These are phyloP conservation scores for Gopherus evgoodei DNA, from an alignment of 2,113 vertebrate species.

Conservation along the genomic window DNA sequence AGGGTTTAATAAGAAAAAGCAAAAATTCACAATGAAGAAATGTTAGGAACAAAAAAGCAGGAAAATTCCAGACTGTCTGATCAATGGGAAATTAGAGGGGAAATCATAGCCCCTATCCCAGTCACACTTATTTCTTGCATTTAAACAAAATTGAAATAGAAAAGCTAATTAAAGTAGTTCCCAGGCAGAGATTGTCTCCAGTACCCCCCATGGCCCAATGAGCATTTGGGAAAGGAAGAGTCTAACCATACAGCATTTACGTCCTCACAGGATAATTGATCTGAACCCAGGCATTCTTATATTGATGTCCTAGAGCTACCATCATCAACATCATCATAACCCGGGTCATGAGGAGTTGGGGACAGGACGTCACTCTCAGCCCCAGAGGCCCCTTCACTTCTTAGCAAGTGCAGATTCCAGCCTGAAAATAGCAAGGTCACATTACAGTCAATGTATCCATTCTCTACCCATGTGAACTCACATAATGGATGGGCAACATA, in stretches of 20 bases:
- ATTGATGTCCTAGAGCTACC: background rate
- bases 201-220: background rate
- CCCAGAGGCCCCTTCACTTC: background rate
- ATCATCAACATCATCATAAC: background rate
- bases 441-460: background rate
- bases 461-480: background rate
- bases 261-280: background rate
- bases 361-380: background rate
- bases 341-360: background rate
- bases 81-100: background rate
- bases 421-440: background rate
- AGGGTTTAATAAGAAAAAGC: background rate
- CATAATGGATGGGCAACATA: background rate
- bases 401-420: background rate
- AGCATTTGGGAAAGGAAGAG: background rate
- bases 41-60: background rate
- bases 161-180: background rate
- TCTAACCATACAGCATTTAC: background rate
- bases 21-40: background rate
- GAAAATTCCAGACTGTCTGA: background rate
- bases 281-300: background rate
- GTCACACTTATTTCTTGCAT: fast-evolving
- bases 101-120: background rate
- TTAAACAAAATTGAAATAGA: background rate
- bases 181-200: background rate